A percentile compares a stretch with the other conserved stretches of the same genome.
These are phyloP conservation scores for Hartigia nigra DNA, from an alignment of 2,888 invertebrate genomes.

Conservation along the genomic window DNA sequence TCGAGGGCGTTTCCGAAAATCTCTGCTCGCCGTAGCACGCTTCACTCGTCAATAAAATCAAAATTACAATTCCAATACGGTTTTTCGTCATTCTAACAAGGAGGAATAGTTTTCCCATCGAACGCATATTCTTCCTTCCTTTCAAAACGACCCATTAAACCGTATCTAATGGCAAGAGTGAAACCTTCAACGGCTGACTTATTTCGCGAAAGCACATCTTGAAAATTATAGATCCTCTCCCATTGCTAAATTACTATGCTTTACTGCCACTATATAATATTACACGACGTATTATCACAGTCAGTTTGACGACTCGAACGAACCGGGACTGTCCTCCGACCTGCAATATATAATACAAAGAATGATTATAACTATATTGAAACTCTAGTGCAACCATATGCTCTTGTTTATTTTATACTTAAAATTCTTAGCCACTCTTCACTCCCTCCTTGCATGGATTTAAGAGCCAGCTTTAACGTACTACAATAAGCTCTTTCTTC, in stretches of 20 bases:
- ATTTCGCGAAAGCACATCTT: neutral
- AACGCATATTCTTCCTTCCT: neutral
- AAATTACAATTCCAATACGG: neutral
- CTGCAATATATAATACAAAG: neutral
- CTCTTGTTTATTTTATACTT: neutral
- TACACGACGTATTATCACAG: neutral
- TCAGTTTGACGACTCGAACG: neutral
- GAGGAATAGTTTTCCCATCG: neutral
- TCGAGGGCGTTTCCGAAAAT: conserved; percentile 82
- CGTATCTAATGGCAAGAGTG: neutral
- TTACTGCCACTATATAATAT: neutral
- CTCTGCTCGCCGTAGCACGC: conserved; percentile 71
- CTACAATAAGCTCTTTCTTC: neutral
- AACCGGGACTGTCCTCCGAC: neutral
- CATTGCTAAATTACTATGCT: neutral
- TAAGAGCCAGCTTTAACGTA: neutral
- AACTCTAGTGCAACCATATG: neutral
- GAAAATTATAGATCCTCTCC: neutral
- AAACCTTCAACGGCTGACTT: neutral
- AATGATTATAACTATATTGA: neutral
- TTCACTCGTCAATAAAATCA: neutral
- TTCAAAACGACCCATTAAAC: neutral
- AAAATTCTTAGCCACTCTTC: neutral
- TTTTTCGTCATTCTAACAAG: neutral
- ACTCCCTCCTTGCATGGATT: neutral